A percentile compares a stretch with the other conserved stretches of the same genome.
phyloP scores from a whole-genome alignment of 2,113 vertebrate species.

The Lethenteron camtschaticum region DNA sequence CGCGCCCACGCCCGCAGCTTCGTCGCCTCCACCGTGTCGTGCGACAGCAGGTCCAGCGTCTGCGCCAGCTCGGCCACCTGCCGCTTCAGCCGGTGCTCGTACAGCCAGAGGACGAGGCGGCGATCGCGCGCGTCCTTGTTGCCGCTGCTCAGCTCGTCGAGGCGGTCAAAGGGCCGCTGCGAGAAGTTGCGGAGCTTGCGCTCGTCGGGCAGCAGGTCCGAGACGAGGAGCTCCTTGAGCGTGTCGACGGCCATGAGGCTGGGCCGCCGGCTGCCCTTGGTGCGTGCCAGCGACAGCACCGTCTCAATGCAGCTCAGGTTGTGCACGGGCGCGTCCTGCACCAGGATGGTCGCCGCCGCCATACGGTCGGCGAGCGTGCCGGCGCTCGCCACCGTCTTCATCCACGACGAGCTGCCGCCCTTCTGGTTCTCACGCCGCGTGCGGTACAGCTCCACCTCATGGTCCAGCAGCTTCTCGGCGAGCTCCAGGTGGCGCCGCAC shows the following conservation, averaged over 20 bases:
- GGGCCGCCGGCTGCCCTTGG: not conserved
- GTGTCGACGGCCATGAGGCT: conserved; percentile 1
- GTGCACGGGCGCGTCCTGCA: conserved; percentile 4
- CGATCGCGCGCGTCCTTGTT: conserved; percentile 4
- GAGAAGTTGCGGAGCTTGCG: not conserved
- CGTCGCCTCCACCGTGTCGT: conserved; percentile 6
- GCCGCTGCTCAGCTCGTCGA: conserved; percentile 2
- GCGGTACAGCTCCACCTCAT: not conserved
- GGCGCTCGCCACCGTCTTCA: not conserved
- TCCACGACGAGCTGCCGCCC: conserved; percentile 3
- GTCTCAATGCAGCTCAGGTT: not conserved
- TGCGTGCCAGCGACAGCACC: not conserved
- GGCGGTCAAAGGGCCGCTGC: not conserved
- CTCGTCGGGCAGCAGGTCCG: not conserved
- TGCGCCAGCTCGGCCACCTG: not conserved
- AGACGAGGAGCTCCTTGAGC: not conserved
- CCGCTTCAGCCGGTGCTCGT: not conserved
- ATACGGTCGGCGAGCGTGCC: conserved; percentile 4
- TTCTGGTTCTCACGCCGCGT: not conserved
- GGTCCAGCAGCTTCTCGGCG: not conserved
- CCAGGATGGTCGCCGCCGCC: conserved; percentile 5
- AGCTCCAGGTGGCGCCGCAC: not conserved
- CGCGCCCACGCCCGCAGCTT: not conserved
- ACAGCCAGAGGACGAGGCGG: conserved; percentile 2
- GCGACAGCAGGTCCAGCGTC: not conserved